Percentiles rank a stretch among this genome's conserved stretches.
Evolutionary conservation across 1,140 invertebrate genomes (phyloP).

Genomic region (Tetramorium parvispinum): DNA sequence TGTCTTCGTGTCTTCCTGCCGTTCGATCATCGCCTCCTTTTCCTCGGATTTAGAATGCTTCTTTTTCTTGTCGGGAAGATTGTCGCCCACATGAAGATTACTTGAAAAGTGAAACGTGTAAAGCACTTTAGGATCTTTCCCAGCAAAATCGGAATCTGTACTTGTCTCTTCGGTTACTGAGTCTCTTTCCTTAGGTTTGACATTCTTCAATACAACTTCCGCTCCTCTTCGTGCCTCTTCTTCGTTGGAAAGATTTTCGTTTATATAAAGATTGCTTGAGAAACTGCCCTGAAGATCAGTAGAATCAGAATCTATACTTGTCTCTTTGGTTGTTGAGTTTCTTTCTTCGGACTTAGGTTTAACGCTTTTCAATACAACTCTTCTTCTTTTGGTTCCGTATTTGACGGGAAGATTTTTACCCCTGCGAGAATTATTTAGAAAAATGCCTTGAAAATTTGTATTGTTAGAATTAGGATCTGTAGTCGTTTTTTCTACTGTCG

Average conservation of each 20-base stretch:
- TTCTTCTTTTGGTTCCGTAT: not conserved
- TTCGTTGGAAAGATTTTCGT: not conserved
- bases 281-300: not conserved
- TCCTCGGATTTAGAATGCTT: not conserved
- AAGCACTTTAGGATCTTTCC: not conserved
- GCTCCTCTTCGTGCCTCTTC: not conserved
- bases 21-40: slow-evolving; percentile 6
- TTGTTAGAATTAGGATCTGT: not conserved
- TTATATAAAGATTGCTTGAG: not conserved
- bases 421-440: not conserved
- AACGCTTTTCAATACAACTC: not conserved
- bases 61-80: not conserved
- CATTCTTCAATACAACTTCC: not conserved
- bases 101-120: not conserved
- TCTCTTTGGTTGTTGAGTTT: not conserved
- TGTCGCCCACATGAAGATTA: not conserved
- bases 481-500: not conserved
- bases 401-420: not conserved
- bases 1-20: not conserved
- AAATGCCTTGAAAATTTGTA: not conserved
- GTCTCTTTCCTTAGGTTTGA: not conserved
- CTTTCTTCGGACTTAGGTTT: not conserved
- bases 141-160: not conserved
- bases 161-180: slow-evolving; percentile 3
- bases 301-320: not conserved